phyloP scores from a whole-genome alignment of 1,140 invertebrate genomes.

The Dendrolimus kikuchii region DNA sequence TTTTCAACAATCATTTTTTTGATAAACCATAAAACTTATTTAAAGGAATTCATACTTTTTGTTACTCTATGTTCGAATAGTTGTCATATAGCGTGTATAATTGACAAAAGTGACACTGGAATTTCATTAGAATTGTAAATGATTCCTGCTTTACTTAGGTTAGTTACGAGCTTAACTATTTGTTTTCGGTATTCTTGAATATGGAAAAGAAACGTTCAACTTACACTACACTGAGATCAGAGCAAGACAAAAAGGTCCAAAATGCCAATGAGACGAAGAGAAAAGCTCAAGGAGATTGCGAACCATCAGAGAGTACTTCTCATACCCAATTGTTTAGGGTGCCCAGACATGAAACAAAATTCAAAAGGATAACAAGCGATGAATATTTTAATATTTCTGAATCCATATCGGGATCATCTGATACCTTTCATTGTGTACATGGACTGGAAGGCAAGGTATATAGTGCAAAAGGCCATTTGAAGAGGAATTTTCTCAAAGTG shows the following conservation, averaged over 20 bases:
- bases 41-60: too few species aligned
- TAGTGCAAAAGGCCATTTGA: slow-evolving; percentile 25
- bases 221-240: background rate
- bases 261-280: background rate
- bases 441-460: slow-evolving; percentile 38
- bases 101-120: too few species aligned
- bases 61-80: too few species aligned
- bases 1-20: background rate
- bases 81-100: too few species aligned
- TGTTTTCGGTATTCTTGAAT: background rate
- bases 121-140: too few species aligned
- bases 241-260: background rate
- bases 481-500: slow-evolving; percentile 33
- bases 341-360: slow-evolving; percentile 15
- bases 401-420: slow-evolving; percentile 36
- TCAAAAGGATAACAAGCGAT: slow-evolving; percentile 26
- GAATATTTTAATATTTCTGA: slow-evolving; percentile 32
- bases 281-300: slow-evolving; percentile 20
- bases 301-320: slow-evolving; percentile 24
- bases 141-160: too few species aligned
- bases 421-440: slow-evolving; percentile 37
- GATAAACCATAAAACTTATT: background rate
- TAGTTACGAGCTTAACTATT: slow-evolving; percentile 2
- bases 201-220: slow-evolving; percentile 7
- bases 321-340: slow-evolving; percentile 36